Percentiles rank a stretch among this genome's conserved stretches.
phyloP scores from a whole-genome alignment of 2,888 invertebrate species.

The Tetranychus truncatus region DNA sequence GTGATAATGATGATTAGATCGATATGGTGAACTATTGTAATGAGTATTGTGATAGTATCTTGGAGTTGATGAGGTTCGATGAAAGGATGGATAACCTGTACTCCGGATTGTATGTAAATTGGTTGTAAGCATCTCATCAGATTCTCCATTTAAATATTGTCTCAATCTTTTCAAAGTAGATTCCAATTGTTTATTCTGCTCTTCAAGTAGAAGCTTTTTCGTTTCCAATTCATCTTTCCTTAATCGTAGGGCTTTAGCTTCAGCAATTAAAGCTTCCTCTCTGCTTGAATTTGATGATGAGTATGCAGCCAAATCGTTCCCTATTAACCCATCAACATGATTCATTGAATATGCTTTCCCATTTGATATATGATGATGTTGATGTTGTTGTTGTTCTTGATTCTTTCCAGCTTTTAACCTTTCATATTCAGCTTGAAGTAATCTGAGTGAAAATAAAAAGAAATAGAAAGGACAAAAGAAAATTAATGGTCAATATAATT shows the following conservation, averaged over 20 bases:
- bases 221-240: conserved; percentile 50
- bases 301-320: not conserved
- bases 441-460: conserved; percentile 32
- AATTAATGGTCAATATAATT: not conserved
- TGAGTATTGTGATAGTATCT: too few relatives aligned
- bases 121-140: too few relatives aligned
- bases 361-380: conserved; percentile 6
- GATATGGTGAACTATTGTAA: too few relatives aligned
- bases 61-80: too few relatives aligned
- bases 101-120: too few relatives aligned
- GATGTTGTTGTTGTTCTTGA: conserved; percentile 2
- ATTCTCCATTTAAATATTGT: conserved; percentile 39
- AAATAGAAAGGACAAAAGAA: not conserved
- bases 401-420: conserved; percentile 42
- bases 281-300: conserved; percentile 44
- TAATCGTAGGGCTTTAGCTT: conserved; percentile 52
- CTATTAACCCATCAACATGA: conserved; percentile 29
- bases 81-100: too few relatives aligned
- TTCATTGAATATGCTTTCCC: conserved; percentile 35
- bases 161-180: conserved; percentile 77
- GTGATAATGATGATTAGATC: too few relatives aligned
- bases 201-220: conserved; percentile 92
- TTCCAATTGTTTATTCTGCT: conserved; percentile 91
- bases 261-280: conserved; percentile 31
- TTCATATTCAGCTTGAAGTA: conserved; percentile 83